phyloP scores from a whole-genome alignment of 2,113 vertebrate genomes.

The Pithys albifrons region DNA sequence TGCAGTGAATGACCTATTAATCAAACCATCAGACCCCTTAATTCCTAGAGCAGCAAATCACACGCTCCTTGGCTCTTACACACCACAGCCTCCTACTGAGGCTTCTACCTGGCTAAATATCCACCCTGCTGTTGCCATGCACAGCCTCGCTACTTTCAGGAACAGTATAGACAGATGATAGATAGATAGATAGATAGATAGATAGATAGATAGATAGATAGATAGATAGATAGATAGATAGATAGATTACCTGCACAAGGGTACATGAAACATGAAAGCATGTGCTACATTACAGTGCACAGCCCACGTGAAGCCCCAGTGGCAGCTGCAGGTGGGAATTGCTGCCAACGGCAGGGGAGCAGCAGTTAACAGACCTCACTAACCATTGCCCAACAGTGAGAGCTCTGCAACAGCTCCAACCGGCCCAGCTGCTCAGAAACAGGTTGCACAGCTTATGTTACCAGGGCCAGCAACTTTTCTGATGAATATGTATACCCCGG shows the following conservation, averaged over 20 bases:
- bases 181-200: no score
- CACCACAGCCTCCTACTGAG: not conserved
- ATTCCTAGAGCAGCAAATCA: not conserved
- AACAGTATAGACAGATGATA: not conserved
- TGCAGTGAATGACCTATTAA: not conserved
- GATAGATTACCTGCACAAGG: not conserved
- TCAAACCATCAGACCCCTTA: not conserved
- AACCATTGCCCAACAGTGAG: not conserved
- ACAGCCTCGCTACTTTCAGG: not conserved
- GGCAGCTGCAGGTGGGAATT: not conserved
- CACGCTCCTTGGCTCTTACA: rapidly evolving
- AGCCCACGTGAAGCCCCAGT: no score
- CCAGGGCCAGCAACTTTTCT: not conserved
- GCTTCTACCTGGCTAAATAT: not conserved
- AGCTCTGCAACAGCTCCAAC: not conserved
- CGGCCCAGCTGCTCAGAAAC: not conserved
- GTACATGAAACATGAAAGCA: not conserved
- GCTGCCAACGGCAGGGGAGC: not conserved
- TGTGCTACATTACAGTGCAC: not conserved
- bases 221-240: no score
- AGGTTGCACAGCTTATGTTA: not conserved
- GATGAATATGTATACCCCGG: not conserved
- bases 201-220: no score
- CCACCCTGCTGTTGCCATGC: not conserved
- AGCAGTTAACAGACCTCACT: not conserved